Evolutionary conservation across 1,140 invertebrate species (phyloP).

Genomic region (Odontomachus brunneus): DNA sequence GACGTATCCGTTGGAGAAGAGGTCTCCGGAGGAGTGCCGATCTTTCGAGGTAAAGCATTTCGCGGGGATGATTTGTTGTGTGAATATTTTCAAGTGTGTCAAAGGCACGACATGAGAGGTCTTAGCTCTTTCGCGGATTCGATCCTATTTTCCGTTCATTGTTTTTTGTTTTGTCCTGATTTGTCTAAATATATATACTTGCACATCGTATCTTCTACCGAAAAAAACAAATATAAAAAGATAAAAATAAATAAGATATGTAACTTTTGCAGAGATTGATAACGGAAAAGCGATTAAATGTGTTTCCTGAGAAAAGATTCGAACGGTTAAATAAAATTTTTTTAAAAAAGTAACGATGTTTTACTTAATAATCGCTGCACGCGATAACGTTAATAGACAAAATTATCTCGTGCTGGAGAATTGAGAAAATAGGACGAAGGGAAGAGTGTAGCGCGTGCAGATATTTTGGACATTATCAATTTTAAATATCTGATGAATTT

Average conservation of each 20-base stretch:
- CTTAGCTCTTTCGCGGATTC: background rate
- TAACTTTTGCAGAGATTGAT: background rate
- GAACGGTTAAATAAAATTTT: no score
- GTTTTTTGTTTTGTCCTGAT: background rate
- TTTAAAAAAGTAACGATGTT: no score
- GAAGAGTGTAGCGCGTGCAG: background rate
- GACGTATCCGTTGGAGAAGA: conserved; percentile 42
- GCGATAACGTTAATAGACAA: background rate
- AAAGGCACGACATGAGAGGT: background rate
- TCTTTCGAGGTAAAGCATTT: conserved; percentile 62
- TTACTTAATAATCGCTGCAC: no score
- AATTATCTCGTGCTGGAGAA: background rate
- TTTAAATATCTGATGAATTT: conserved; percentile 16
- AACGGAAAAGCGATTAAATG: conserved; percentile 4
- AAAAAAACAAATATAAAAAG: background rate
- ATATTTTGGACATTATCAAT: background rate
- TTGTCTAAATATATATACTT: background rate
- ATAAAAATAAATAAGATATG: background rate
- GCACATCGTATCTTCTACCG: conserved; percentile 5
- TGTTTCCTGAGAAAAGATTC: no score
- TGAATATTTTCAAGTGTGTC: conserved; percentile 1
- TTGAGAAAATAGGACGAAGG: background rate
- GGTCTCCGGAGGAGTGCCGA: conserved; percentile 28
- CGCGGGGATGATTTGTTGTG: background rate
- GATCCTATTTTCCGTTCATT: background rate